phyloP scores from a whole-genome alignment of 2,113 vertebrate species.

The Alouatta palliata region DNA sequence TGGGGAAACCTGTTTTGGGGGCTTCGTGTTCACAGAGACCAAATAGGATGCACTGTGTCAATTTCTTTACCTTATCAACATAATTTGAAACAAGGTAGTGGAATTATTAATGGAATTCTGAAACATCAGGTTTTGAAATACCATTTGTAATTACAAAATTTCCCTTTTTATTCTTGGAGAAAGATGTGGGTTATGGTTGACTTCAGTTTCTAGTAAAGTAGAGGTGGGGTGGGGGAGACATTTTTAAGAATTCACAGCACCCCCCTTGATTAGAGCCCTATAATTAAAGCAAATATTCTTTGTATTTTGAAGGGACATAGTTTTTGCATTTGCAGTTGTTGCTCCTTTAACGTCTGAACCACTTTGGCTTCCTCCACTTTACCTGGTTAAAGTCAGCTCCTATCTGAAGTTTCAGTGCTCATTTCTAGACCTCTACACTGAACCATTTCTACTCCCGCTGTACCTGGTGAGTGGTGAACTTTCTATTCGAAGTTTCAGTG shows the following conservation, averaged over 20 bases:
- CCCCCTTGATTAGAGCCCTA: not conserved
- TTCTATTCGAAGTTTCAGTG: not conserved
- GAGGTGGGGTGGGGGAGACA: not conserved
- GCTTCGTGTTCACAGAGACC: not conserved
- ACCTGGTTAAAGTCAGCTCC: not conserved
- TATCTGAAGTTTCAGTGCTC: not conserved
- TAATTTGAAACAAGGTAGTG: not conserved
- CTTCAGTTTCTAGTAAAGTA: not conserved
- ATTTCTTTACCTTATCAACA: not conserved
- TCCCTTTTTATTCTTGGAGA: not conserved
- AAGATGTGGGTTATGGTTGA: not conserved
- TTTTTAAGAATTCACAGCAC: not conserved
- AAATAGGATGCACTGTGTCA: not conserved
- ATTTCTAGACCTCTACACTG: not conserved
- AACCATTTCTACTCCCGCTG: not conserved
- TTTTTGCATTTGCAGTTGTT: constrained; percentile 14
- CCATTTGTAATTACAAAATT: not conserved
- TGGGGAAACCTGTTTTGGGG: not conserved
- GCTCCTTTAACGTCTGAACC: not conserved
- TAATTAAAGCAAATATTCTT: not conserved
- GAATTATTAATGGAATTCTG: constrained; percentile 23
- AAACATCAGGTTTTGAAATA: not conserved
- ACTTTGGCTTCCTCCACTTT: not conserved
- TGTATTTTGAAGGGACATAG: not conserved
- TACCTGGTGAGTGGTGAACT: not conserved